phyloP scores from a whole-genome alignment of 2,888 invertebrate genomes.

The Arctia plantaginis region DNA sequence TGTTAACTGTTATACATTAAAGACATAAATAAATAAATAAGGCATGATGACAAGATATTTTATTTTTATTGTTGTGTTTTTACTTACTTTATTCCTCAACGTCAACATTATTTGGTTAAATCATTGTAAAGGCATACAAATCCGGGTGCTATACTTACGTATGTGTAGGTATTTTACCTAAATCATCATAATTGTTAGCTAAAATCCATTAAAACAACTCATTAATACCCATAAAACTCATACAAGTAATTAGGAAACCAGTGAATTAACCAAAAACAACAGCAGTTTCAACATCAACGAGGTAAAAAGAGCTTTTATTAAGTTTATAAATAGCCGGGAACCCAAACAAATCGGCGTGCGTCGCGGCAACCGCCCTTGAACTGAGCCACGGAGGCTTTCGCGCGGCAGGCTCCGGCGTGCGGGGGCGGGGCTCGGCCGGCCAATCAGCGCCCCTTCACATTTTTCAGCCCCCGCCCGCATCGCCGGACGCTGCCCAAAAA shows the following conservation, averaged over 20 bases:
- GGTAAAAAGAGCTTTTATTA: conserved; percentile 41
- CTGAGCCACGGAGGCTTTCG: conserved; percentile 70
- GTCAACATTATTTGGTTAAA: background rate
- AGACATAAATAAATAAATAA: no score
- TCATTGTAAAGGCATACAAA: background rate
- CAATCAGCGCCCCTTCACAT: conserved; percentile 85
- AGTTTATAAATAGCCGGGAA: conserved; percentile 63
- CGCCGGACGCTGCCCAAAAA: conserved; percentile 87
- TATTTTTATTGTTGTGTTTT: background rate
- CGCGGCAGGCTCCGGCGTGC: conserved; percentile 70
- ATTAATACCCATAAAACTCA: conserved; percentile 3
- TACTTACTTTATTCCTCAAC: background rate
- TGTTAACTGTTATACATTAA: no score
- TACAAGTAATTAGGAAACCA: background rate
- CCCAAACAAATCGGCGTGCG: conserved; percentile 78
- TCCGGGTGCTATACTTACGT: background rate
- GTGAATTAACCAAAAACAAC: background rate
- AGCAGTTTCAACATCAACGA: conserved; percentile 22
- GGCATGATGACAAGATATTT: background rate
- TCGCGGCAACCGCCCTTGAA: conserved; percentile 84
- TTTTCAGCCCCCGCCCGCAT: conserved; percentile 86
- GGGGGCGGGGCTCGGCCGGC: conserved; percentile 79
- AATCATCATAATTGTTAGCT: conserved; percentile 1
- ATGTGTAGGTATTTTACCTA: background rate
- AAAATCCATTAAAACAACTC: conserved; percentile 12